Base-by-base conservation (phyloP, 2,888 invertebrate genomes). In the Zootermopsis nevadensis region DNA sequence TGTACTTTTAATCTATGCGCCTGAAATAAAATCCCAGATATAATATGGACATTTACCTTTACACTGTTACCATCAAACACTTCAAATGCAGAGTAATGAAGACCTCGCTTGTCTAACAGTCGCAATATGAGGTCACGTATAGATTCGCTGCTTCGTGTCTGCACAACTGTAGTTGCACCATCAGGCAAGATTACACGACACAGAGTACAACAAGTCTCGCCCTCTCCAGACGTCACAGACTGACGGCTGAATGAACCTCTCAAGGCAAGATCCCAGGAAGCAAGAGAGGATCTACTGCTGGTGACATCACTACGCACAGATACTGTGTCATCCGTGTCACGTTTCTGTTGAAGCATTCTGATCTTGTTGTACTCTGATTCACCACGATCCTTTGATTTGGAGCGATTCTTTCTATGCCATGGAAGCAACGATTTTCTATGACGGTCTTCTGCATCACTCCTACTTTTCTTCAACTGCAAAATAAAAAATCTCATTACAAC, bases 121-220 rank as follows among this genome's bases (percentile, higher is more conserved):
- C 96, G 92, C 86, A 94, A 94, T 35, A 98, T 94, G 82, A 98
- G 92, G 85, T 94, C 93, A 84, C 94, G 93, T 84, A 98, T 94
- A 0, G 94, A 94, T 88, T 96, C 95, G 42, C 92, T 91, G 31
- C 94, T 91, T 86, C 94, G 94, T 77, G 96, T 95, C 86, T 95
- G 95, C 84, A 98, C 96, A 86, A 98, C 97, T 1, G 98, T 97
- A 4, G 98, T 97, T 84, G 97, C 97, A 77, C 96, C 96, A 90
- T 98, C 98, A 2, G 96, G 96, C 84, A 99, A 91, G 87, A 96
- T 94, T 84, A 99, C 96, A 86, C 97, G 93, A 88, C 97, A 97
- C 48, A 96, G 89, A 7, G 92, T 90, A 69, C 86, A 86, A 38
- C 83, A 82, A 2, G 76, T 82, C 48, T 85, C 82, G 22, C 77